Percentiles rank a stretch among this genome's conserved stretches.
These are phyloP conservation scores for Macroglossus sobrinus DNA, from an alignment of 2,113 vertebrate species.

Conservation along the genomic window DNA sequence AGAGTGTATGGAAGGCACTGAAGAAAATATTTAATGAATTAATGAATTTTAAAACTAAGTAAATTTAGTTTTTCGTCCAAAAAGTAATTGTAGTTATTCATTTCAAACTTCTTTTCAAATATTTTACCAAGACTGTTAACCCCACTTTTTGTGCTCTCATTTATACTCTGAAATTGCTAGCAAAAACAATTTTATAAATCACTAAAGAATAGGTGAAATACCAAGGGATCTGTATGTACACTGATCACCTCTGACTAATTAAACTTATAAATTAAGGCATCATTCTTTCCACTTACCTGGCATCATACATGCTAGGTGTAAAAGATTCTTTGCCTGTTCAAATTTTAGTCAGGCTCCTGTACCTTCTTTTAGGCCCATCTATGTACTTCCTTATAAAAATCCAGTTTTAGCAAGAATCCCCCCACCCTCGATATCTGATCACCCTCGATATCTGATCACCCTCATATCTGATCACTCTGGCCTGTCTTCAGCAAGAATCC, in stretches of 20 bases:
- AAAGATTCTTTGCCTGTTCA: background rate
- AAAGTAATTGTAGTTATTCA: slow-evolving; percentile 28
- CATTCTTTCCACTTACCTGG: background rate
- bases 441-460: background rate
- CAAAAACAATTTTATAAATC: slow-evolving; percentile 22
- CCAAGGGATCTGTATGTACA: background rate
- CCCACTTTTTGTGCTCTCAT: background rate
- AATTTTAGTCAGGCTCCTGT: background rate
- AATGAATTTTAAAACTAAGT: background rate
- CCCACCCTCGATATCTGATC: background rate
- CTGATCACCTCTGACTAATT: background rate
- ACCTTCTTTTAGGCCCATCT: background rate
- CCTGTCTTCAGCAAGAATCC: slow-evolving; percentile 15
- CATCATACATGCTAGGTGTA: background rate
- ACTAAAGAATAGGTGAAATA: background rate
- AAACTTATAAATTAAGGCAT: slow-evolving; percentile 26
- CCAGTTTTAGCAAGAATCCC: background rate
- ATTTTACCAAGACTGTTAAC: slow-evolving; percentile 27
- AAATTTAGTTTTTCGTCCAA: background rate
- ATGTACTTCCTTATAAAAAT: background rate
- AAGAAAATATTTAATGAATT: slow-evolving; percentile 6
- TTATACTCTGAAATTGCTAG: background rate
- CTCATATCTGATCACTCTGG: background rate
- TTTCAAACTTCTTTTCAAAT: background rate
- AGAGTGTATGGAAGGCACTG: background rate